These are phyloP conservation scores for Machimus atricapillus DNA, from an alignment of 2,888 invertebrate genomes.

Conservation along the genomic window DNA sequence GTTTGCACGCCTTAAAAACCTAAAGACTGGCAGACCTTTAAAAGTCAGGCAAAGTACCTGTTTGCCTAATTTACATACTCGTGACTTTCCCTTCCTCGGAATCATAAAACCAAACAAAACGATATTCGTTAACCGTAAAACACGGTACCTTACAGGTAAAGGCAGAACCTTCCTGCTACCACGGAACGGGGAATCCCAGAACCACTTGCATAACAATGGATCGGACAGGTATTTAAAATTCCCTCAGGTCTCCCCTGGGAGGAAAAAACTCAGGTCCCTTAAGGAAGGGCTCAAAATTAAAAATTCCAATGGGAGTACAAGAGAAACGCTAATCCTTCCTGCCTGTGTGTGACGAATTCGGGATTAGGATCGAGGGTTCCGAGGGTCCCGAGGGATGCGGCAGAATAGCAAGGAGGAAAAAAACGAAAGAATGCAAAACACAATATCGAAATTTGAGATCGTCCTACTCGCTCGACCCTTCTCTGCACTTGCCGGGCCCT, in stretches of 20 bases:
- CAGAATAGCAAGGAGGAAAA: not conserved
- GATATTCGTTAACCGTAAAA: not conserved
- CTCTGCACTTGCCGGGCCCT: not conserved
- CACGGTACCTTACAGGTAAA: not conserved
- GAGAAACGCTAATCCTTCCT: conserved; percentile 32
- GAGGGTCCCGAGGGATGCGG: not conserved
- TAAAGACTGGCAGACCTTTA: not conserved
- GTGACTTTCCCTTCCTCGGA: conserved; percentile 3
- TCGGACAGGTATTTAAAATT: conserved; percentile 24
- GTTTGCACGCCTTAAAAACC: not conserved
- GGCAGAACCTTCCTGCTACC: not conserved
- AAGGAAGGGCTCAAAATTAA: not conserved
- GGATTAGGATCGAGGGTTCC: not conserved
- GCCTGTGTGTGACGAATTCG: conserved; percentile 36
- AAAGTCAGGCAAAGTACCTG: not conserved
- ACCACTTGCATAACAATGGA: conserved; percentile 29
- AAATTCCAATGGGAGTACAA: conserved; percentile 26
- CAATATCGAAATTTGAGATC: not conserved
- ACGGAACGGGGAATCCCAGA: not conserved
- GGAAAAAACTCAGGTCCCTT: not conserved
- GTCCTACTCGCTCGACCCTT: not conserved
- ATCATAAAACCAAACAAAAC: conserved; percentile 12
- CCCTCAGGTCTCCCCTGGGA: not conserved
- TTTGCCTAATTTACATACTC: conserved; percentile 6
- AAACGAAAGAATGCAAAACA: not conserved